A percentile compares a stretch with the other conserved stretches of the same genome.
Conservation (phyloP, 1,140 invertebrate species). For the Drosophila obscura region DNA sequence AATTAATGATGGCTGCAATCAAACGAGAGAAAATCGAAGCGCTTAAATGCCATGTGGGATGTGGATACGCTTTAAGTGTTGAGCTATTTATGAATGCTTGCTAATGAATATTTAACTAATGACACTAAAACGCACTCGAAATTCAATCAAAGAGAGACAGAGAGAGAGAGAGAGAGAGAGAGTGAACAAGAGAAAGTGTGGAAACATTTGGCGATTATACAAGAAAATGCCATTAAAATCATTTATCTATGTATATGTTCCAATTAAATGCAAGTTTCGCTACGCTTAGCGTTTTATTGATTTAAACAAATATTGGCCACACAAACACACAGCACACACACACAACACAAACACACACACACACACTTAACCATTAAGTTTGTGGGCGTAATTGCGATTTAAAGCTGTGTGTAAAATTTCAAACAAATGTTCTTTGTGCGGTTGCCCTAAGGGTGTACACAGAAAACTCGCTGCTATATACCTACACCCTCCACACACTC, state of each 20-base stretch:
- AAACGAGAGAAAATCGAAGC: slow-evolving; percentile 24
- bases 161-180: too few relatives aligned
- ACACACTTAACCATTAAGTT: not conserved
- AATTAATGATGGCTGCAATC: slow-evolving; percentile 48
- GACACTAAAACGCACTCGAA: slow-evolving; percentile 40
- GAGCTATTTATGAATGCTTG: slow-evolving; percentile 44
- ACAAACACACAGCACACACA: slow-evolving; percentile 20
- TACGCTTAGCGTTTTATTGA: slow-evolving; percentile 52
- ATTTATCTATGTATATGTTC: slow-evolving; percentile 37
- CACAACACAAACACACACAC: slow-evolving; percentile 1
- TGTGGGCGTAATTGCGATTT: slow-evolving; percentile 40
- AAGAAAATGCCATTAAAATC: slow-evolving; percentile 38
- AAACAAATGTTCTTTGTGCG: slow-evolving; percentile 28
- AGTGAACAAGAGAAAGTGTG: not conserved
- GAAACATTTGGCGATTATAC: slow-evolving; percentile 7
- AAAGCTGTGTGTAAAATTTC: slow-evolving; percentile 41
- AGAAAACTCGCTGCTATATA: not conserved
- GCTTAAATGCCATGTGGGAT: slow-evolving; percentile 25
- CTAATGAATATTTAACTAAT: slow-evolving; percentile 59
- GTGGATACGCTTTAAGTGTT: slow-evolving; percentile 36
- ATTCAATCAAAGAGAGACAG: slow-evolving; percentile 11
- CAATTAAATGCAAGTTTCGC: slow-evolving; percentile 36
- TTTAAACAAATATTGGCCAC: slow-evolving; percentile 59
- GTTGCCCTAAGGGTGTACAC: slow-evolving; percentile 4
- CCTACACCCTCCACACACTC: too few relatives aligned